Base-by-base conservation (phyloP, 1,140 invertebrate genomes). In the Lepidurus apus region DNA sequence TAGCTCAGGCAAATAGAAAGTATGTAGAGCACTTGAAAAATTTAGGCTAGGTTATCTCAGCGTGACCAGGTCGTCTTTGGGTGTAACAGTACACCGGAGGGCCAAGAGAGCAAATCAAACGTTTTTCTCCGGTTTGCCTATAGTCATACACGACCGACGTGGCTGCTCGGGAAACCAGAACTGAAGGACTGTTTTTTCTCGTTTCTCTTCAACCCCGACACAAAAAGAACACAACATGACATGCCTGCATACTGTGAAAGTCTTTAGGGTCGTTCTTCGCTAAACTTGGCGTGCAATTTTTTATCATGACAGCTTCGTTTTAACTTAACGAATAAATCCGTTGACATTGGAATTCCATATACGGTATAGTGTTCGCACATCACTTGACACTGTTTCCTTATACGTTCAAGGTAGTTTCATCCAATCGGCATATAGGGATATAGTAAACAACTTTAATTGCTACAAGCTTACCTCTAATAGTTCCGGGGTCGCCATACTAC, bases 11-110 rank as follows among this genome's bases (percentile, higher is more conserved):
- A 21, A 65, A 65, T 65, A 65, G 53, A 65, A 65, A 65, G 53
- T 65, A 65, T 65, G 53, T 65, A 21, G 53, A 65, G 53, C 53
- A 65, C 53, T 65, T 65, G 53, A 65, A 65, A 65, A 65, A 65
- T 65, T 65, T 65, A 65, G 53, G 53, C 53, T 65, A 65, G 21
- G 53, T 65, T 65, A 65, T 65, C 53, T 21, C 7, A 65, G n/a
- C 53, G 8, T 65, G 53, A 65, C 53, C 21, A 21, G 53, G 17
- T 65, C 53, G n/a, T 65, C 53, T 65, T 65, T 21, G 34, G 34
- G 21, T 65, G 17, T n/a, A 21, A 65, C 21, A 21, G 53, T 21
- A 13, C 0, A 21, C 21, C 17, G 53, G 53, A 21, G 53, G 21
- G 17, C 53, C 17, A 65, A 65, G 17, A 65, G 17, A 65, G 17